Percentiles rank a stretch among this genome's conserved stretches.
Conservation (phyloP, 2,888 invertebrate genomes). For the Phyto melanocephala region DNA sequence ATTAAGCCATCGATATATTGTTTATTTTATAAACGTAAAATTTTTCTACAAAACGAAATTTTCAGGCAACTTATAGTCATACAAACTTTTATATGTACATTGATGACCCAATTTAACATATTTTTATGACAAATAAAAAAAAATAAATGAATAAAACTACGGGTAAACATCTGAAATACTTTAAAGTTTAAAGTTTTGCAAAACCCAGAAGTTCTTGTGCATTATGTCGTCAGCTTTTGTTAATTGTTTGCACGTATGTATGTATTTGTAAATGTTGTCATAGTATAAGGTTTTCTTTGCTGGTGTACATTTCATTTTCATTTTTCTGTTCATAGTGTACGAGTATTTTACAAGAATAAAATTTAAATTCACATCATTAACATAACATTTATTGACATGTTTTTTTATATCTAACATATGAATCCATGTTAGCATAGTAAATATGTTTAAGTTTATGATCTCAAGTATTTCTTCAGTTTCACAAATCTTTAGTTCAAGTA, state of each 20-base stretch:
- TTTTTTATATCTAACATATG: background rate
- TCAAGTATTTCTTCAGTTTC: background rate
- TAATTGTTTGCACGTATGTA: background rate
- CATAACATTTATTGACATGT: background rate
- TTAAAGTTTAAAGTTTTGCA: background rate
- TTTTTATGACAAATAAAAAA: conserved; percentile 5
- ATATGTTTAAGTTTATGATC: background rate
- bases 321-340: conserved; percentile 23
- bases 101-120: conserved; percentile 35
- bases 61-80: background rate
- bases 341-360: conserved; percentile 5
- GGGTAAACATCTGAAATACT: background rate
- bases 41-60: no score
- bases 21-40: no score
- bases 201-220: no score
- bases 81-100: conserved; percentile 14
- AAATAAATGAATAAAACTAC: no score
- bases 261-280: background rate
- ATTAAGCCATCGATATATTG: no score
- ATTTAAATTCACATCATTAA: background rate
- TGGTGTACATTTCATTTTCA: conserved; percentile 15
- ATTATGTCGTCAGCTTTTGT: background rate
- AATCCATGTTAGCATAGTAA: background rate
- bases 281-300: background rate
- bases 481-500: no score